A percentile compares a stretch with the other conserved stretches of the same genome.
Conservation (phyloP, 1,140 invertebrate genomes). For the Panonychus citri region DNA sequence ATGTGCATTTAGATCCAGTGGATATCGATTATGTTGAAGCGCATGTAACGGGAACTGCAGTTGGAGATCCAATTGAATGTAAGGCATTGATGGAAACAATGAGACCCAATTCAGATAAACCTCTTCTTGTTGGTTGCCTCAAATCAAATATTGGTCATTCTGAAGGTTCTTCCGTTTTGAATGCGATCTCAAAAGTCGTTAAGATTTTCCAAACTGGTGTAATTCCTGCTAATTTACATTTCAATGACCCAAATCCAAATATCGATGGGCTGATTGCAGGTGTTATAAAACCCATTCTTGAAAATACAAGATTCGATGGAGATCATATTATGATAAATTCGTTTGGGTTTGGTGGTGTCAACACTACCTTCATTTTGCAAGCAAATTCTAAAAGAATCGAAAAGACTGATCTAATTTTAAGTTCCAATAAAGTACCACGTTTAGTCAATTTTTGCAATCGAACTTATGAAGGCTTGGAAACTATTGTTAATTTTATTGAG, state of each 20-base stretch:
- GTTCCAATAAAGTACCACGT: constrained; percentile 27
- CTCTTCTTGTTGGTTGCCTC: constrained; percentile 50
- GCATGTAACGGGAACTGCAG: constrained; percentile 56
- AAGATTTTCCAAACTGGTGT: constrained; percentile 26
- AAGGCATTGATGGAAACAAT: constrained; percentile 38
- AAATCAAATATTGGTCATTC: constrained; percentile 97
- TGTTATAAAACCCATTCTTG: constrained; percentile 37
- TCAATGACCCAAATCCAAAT: constrained; percentile 28
- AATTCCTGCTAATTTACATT: constrained; percentile 32
- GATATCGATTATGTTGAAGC: constrained; percentile 74
- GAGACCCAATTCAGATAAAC: not conserved
- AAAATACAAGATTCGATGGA: constrained; percentile 66
- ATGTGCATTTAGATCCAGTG: constrained; percentile 50
- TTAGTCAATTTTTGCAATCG: constrained; percentile 24
- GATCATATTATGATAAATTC: constrained; percentile 66
- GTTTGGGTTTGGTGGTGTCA: constrained; percentile 77
- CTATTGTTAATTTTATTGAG: constrained; percentile 21
- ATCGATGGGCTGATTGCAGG: constrained; percentile 40
- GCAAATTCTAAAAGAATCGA: not conserved
- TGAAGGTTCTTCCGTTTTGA: constrained; percentile 64
- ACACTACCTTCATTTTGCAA: constrained; percentile 38
- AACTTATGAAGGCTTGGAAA: constrained; percentile 24
- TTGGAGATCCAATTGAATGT: constrained; percentile 46
- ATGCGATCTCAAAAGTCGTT: constrained; percentile 25
- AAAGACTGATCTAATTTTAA: not conserved